phyloP scores from a whole-genome alignment of 92 coral and sea anemone species.

The Muricea muricata region DNA sequence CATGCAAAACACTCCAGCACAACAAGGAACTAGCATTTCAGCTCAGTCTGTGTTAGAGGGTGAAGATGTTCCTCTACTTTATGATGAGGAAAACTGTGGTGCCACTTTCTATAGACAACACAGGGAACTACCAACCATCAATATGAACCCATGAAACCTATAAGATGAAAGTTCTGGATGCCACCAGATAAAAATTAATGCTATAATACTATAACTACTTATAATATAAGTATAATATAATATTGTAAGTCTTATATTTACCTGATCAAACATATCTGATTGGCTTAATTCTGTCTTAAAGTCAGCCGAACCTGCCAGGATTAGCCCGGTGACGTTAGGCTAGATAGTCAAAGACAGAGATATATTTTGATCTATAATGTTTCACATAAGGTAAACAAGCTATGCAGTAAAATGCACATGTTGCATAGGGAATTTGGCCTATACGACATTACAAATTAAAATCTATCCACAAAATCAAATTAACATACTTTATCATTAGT shows the following conservation, averaged over 20 bases:
- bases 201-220: too few species aligned
- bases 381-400: not conserved
- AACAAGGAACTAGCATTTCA: slow-evolving; percentile 33
- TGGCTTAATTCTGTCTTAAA: slow-evolving; percentile 96
- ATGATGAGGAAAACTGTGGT: slow-evolving; percentile 41
- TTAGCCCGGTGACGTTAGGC: slow-evolving; percentile 96
- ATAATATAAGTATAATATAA: too few species aligned
- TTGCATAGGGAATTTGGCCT: too few species aligned
- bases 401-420: too few species aligned
- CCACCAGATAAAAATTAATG: too few species aligned
- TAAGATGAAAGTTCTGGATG: too few species aligned
- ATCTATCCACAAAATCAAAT: too few species aligned
- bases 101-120: slow-evolving; percentile 81
- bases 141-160: too few species aligned
- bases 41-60: slow-evolving; percentile 76
- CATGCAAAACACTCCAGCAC: slow-evolving; percentile 87
- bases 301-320: slow-evolving; percentile 97
- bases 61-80: slow-evolving; percentile 80
- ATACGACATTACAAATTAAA: too few species aligned
- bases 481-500: slow-evolving; percentile 85
- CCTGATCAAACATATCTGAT: slow-evolving; percentile 97
- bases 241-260: slow-evolving; percentile 19
- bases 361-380: not conserved
- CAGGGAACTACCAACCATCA: slow-evolving; percentile 87
- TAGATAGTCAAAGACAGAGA: slow-evolving; percentile 28